Evolutionary conservation across 2,797 vertebrate genomes (phyloP).

Genomic region (Pangasius sanitwongsei): DNA sequence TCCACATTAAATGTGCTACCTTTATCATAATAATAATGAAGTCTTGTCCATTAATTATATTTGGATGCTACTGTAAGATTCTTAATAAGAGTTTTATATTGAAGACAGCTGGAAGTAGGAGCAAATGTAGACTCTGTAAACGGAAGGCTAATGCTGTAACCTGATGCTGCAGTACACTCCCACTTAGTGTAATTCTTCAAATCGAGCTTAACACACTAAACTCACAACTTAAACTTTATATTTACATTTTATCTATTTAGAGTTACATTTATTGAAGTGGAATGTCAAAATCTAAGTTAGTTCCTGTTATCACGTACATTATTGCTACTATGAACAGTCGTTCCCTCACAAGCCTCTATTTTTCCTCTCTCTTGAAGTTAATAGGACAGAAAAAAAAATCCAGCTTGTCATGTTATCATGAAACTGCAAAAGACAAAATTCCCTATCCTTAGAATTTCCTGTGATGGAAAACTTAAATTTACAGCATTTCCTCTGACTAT

Average conservation of each 20-base stretch:
- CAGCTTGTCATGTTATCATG: background rate
- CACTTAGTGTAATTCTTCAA: background rate
- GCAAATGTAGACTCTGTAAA: background rate
- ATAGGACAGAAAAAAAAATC: background rate
- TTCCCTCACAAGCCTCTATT: background rate
- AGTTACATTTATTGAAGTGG: background rate
- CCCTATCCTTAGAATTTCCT: background rate
- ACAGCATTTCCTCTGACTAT: background rate
- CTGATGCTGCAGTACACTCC: background rate
- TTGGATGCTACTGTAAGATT: background rate
- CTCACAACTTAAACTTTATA: background rate
- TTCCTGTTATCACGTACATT: background rate
- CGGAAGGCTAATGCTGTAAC: conserved; percentile 1
- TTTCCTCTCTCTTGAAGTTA: background rate
- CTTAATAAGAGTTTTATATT: background rate
- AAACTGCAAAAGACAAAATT: background rate
- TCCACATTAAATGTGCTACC: background rate
- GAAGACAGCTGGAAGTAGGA: background rate
- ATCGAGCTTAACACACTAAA: background rate
- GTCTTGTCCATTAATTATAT: too few relatives aligned
- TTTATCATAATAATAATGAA: background rate
- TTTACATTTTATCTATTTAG: background rate
- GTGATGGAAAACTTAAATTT: background rate
- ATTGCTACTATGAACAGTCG: background rate
- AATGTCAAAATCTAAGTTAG: background rate